Evolutionary conservation across 2,113 vertebrate species (phyloP).

Genomic region (Penelope pileata): DNA sequence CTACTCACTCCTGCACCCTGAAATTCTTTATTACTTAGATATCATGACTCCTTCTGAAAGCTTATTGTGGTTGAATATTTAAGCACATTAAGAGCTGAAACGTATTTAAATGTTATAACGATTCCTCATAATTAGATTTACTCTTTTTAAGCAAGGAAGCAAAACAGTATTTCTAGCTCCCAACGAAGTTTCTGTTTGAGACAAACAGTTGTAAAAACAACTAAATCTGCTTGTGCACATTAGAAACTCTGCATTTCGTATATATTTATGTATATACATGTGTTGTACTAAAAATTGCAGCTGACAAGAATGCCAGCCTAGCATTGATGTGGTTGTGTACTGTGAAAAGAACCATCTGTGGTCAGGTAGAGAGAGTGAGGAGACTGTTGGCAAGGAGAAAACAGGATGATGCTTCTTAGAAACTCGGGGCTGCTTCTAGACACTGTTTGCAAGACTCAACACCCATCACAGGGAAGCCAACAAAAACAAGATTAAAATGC

Average conservation of each 20-base stretch:
- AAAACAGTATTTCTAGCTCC: slow-evolving; percentile 64
- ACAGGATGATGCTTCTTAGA: not conserved
- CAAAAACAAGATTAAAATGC: slow-evolving; percentile 31
- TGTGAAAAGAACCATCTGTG: not conserved
- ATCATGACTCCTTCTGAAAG: slow-evolving; percentile 27
- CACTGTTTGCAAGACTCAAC: not conserved
- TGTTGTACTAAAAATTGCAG: not conserved
- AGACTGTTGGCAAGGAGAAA: not conserved
- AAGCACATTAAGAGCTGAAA: slow-evolving; percentile 45
- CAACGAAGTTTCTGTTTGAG: slow-evolving; percentile 47
- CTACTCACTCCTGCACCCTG: not conserved
- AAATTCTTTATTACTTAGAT: slow-evolving; percentile 48
- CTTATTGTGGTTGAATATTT: slow-evolving; percentile 41
- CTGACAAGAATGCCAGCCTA: slow-evolving; percentile 39
- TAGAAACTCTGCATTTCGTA: slow-evolving; percentile 22
- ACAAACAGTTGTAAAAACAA: slow-evolving; percentile 17
- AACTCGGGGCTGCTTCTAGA: not conserved
- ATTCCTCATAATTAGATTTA: slow-evolving; percentile 72
- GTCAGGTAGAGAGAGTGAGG: not conserved
- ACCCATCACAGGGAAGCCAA: slow-evolving; percentile 8
- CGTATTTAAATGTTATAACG: slow-evolving; percentile 69
- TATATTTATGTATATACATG: not conserved
- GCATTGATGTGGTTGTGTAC: not conserved
- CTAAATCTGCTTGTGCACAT: slow-evolving; percentile 40
- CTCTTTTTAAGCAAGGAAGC: slow-evolving; percentile 66